phyloP scores from a whole-genome alignment of 1,140 invertebrate species.

The Adoxophyes honmai region DNA sequence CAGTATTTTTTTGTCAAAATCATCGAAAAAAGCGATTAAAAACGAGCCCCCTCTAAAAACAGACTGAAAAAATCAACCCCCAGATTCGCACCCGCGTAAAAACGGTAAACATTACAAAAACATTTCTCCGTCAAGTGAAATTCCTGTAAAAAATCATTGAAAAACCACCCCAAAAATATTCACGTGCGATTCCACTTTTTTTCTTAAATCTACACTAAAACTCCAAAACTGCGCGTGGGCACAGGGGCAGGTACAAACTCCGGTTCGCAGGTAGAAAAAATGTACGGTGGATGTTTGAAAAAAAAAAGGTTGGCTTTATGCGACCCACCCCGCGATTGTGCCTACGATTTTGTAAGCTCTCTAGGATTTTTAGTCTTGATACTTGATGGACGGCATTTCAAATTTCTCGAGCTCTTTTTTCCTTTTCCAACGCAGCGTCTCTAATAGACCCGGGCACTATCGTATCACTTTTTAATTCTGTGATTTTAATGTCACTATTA shows the following conservation, averaged over 20 bases:
- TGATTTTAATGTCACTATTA: too few relatives aligned
- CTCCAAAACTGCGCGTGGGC: not conserved
- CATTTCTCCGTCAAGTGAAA: constrained; percentile 1
- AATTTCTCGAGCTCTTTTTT: too few relatives aligned
- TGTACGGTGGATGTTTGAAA: constrained; percentile 1
- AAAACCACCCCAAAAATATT: constrained; percentile 8
- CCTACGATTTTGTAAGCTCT: not conserved
- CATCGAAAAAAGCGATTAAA: too few relatives aligned
- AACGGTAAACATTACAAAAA: constrained; percentile 5
- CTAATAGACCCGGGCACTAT: too few relatives aligned
- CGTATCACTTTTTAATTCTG: too few relatives aligned
- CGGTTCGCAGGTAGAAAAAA: constrained; percentile 12
- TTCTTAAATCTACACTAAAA: not conserved
- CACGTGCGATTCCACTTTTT: constrained; percentile 9
- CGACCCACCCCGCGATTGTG: not conserved
- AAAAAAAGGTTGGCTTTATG: constrained; percentile 1
- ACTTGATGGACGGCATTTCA: too few relatives aligned
- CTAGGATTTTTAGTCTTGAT: not conserved
- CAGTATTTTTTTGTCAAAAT: too few relatives aligned
- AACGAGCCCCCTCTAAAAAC: too few relatives aligned
- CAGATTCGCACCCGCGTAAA: constrained; percentile 1
- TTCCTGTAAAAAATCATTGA: constrained; percentile 6
- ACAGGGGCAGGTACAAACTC: constrained; percentile 4
- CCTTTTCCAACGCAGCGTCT: too few relatives aligned
- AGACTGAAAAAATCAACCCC: too few relatives aligned